phyloP scores from a whole-genome alignment of 2,113 vertebrate genomes.

The Recurvirostra avosetta region DNA sequence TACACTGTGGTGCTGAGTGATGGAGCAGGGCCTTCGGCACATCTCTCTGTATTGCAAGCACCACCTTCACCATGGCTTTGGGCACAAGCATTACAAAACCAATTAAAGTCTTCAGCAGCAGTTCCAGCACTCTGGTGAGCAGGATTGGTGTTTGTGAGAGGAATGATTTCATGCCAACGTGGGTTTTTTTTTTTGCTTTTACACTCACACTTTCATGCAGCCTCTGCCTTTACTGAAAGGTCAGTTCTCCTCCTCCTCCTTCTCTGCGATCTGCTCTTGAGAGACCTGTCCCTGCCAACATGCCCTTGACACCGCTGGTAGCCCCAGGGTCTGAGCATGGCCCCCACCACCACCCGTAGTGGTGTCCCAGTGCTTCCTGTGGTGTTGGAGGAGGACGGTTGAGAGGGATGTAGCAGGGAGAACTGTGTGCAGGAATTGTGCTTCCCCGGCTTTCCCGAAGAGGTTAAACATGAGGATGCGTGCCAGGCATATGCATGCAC shows the following conservation, averaged over 20 bases:
- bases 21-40: not conserved
- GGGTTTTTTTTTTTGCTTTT: not conserved
- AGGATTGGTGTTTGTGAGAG: not conserved
- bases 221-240: not conserved
- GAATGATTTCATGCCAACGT: not conserved
- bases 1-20: not conserved
- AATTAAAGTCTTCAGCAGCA: not conserved
- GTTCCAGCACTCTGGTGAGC: not conserved
- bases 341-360: rapidly evolving
- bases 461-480: not conserved
- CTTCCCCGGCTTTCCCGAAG: not conserved
- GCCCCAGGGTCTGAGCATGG: not conserved
- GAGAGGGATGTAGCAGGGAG: not conserved
- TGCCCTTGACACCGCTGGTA: not conserved
- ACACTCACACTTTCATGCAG: not conserved
- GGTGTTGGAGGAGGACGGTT: not conserved
- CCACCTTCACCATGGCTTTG: not conserved
- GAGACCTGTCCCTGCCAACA: not conserved
- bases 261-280: not conserved
- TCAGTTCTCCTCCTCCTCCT: not conserved
- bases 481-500: not conserved
- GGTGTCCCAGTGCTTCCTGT: not conserved
- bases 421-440: not conserved
- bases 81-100: not conserved
- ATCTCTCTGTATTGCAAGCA: not conserved